A percentile compares a stretch with the other conserved stretches of the same genome.
Conservation (phyloP, 92 coral and sea anemone genomes). For the Porites divaricata region DNA sequence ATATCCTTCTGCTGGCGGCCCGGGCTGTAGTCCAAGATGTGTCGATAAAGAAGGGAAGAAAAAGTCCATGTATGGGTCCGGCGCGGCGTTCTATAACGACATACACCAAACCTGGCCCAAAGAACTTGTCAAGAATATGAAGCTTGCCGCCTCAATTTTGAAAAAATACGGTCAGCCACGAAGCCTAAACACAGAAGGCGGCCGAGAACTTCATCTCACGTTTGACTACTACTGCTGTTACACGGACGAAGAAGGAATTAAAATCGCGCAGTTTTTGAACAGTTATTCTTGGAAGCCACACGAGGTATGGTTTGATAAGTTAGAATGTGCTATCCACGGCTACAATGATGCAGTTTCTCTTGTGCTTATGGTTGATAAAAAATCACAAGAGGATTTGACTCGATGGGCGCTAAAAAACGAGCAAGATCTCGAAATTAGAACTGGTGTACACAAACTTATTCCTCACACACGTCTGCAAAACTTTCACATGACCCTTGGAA, state of each 20-base stretch:
- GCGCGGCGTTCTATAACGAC: background rate
- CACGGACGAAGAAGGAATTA: constrained; percentile 32
- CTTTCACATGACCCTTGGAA: constrained; percentile 65
- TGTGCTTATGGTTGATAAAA: constrained; percentile 42
- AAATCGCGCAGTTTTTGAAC: constrained; percentile 47
- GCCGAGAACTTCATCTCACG: constrained; percentile 37
- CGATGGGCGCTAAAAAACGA: constrained; percentile 46
- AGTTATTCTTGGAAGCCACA: constrained; percentile 42
- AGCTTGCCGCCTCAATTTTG: constrained; percentile 45
- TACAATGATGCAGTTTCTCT: constrained; percentile 52
- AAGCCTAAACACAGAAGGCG: constrained; percentile 38
- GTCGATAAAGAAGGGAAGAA: background rate
- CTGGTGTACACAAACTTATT: constrained; percentile 46
- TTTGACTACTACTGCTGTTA: constrained; percentile 67
- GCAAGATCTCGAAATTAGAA: constrained; percentile 27
- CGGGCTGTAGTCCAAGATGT: constrained; percentile 48
- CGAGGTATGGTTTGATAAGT: constrained; percentile 45
- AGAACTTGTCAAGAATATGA: constrained; percentile 41
- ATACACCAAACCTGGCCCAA: background rate
- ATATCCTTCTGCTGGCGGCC: constrained; percentile 57
- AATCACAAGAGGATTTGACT: constrained; percentile 36
- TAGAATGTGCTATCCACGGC: constrained; percentile 51
- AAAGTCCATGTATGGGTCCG: background rate
- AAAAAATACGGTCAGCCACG: constrained; percentile 41
- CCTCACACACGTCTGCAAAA: constrained; percentile 51